Base-by-base conservation (phyloP, 2,113 vertebrate genomes). In the Tragulus kanchil region DNA sequence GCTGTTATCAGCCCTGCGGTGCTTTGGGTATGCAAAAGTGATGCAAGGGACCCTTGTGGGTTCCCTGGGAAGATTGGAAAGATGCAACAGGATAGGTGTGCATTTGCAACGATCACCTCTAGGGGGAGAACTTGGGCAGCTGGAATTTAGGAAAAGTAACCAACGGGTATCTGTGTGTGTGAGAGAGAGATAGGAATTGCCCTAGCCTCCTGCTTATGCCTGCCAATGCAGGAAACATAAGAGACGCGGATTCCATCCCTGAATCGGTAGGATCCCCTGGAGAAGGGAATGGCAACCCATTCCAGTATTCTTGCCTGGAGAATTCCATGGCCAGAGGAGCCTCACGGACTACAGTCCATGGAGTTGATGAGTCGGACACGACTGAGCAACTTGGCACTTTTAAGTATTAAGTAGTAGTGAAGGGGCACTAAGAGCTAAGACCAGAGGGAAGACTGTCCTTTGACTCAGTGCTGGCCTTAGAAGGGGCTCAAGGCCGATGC, bases 41-140 rank as follows among this genome's bases (percentile, higher is more conserved):
- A 69, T 28, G 50, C 16, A 36, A 10, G 21, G 52, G 31, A 94
- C 16, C 2, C 45, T 89, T 36, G n/a, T 28, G n/a, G 48, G 48
- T 89, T 95, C 78, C 89, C 23, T 58, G 81, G 62, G 28, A 84
- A 31, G 50, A 48, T 64, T 85, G 26, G 11, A 85, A 85, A 36
- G 36, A 36, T 61, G 23, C 48, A 13, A 71, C 42, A 50, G 71
- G 6, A 19, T 25, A 65, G 54, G 58, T 69, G 19, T 75, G 42
- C 36, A 28, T 77, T 85, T 89, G 78, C 85, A 91, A 75, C 87
- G n/a, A 65, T 77, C 1, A 52, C 52, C 67, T 89, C 85, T 59
- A 84, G 52, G 79, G 82, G 52, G 84, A 77, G 79, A 92, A 84
- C 26, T 84, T 84, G 95, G 82, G 88, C 87, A 31, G 93, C 58